Percentiles rank a stretch among this genome's conserved stretches.
Evolutionary conservation across 2,888 invertebrate species (phyloP).

Genomic region (Sphecodes monilicornis): DNA sequence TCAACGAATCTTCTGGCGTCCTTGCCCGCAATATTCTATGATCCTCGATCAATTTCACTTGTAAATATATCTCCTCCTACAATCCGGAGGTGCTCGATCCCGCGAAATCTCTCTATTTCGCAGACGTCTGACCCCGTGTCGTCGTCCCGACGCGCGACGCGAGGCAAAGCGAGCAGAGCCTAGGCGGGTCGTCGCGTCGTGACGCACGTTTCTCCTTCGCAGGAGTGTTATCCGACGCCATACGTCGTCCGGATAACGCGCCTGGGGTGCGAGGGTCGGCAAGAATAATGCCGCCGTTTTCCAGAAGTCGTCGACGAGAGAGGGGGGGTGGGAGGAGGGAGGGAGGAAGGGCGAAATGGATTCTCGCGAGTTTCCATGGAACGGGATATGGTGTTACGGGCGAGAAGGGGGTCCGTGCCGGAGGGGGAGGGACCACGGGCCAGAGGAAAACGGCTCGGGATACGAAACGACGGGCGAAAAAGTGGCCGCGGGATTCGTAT

Average conservation of each 20-base stretch:
- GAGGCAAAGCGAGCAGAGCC: not conserved
- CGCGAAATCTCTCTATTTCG: constrained; percentile 30
- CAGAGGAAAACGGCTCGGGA: constrained; percentile 35
- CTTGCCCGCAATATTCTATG: not conserved
- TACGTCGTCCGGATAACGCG: constrained; percentile 70
- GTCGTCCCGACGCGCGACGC: not conserved
- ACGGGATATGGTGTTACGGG: constrained; percentile 68
- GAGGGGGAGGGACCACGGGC: not conserved
- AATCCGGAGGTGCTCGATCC: not conserved
- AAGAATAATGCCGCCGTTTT: constrained; percentile 75
- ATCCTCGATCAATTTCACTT: not conserved
- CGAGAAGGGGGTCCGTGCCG: not conserved
- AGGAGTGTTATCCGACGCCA: constrained; percentile 66
- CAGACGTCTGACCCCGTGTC: not conserved
- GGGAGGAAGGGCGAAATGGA: constrained; percentile 59
- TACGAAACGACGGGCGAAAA: constrained; percentile 71
- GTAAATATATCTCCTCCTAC: not conserved
- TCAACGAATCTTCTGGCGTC: not conserved
- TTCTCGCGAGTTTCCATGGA: constrained; percentile 71
- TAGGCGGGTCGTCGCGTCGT: not conserved
- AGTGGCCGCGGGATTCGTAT: constrained; percentile 76
- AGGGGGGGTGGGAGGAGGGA: not conserved
- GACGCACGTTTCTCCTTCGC: constrained; percentile 47
- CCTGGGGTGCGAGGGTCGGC: constrained; percentile 61
- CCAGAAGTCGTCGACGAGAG: constrained; percentile 64